Evolutionary conservation across 23 tunicate species (phyloP).

Genomic region (Styela clava): DNA sequence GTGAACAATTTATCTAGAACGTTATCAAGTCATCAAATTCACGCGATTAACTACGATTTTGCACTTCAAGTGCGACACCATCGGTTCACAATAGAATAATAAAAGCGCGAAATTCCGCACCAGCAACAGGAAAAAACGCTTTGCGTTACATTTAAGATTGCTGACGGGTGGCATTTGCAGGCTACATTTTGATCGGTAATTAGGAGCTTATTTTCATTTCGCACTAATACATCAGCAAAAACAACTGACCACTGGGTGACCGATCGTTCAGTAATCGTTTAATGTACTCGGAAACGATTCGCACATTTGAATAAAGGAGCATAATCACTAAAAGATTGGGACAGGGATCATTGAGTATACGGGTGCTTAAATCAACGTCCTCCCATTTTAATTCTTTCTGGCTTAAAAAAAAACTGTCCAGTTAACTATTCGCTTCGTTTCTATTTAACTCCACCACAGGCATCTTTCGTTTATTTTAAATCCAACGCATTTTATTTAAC

Average conservation of each 20-base stretch:
- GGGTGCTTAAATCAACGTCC: too few species aligned
- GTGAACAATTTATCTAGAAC: neutral
- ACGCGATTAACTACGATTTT: neutral
- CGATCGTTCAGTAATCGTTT: too few species aligned
- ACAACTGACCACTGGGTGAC: neutral
- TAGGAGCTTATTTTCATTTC: neutral
- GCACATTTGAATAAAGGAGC: neutral
- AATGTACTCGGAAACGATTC: neutral
- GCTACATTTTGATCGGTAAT: neutral
- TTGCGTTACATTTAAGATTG: neutral
- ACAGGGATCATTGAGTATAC: too few species aligned
- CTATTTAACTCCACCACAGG: too few species aligned
- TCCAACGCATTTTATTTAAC: too few species aligned
- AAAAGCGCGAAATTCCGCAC: neutral
- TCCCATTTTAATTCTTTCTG: too few species aligned
- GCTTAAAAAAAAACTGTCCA: too few species aligned
- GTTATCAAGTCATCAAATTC: neutral
- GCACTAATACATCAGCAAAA: neutral
- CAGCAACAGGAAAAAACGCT: neutral
- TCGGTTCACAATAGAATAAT: neutral
- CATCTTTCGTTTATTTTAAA: too few species aligned
- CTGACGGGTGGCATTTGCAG: neutral
- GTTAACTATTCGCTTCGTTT: too few species aligned
- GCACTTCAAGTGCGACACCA: neutral
- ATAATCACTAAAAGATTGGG: too few species aligned